These are phyloP conservation scores for Torymus auratus DNA, from an alignment of 2,888 invertebrate genomes.

Conservation along the genomic window DNA sequence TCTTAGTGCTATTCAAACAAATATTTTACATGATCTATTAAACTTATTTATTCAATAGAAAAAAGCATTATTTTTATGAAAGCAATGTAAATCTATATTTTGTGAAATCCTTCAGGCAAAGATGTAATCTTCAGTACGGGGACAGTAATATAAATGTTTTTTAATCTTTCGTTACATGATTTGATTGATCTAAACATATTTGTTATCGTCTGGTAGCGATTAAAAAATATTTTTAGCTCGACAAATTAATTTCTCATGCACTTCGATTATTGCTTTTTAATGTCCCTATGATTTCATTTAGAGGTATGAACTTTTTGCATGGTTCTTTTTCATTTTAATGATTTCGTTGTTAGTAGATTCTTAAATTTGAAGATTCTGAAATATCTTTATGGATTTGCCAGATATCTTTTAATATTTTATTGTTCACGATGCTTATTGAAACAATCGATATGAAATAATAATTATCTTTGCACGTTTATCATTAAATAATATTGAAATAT, in stretches of 20 bases:
- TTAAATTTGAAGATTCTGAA: conserved; percentile 8
- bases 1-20: too few relatives aligned
- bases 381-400: conserved; percentile 25
- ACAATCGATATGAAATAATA: not conserved
- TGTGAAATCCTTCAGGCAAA: not conserved
- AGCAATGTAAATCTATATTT: too few relatives aligned
- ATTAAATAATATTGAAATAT: conserved; percentile 14
- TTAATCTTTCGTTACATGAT: conserved; percentile 32
- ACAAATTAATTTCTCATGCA: conserved; percentile 23
- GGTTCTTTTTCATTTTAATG: not conserved
- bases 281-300: conserved; percentile 27
- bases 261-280: not conserved
- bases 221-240: conserved; percentile 30
- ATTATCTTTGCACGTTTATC: conserved; percentile 19
- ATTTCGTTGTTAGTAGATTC: too few relatives aligned
- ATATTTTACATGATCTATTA: too few relatives aligned
- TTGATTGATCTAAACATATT: conserved; percentile 29
- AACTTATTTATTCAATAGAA: too few relatives aligned
- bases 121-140: conserved; percentile 5
- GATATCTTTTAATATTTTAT: not conserved
- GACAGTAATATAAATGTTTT: conserved; percentile 4
- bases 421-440: too few relatives aligned
- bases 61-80: too few relatives aligned
- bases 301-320: conserved; percentile 27
- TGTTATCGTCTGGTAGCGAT: not conserved